Base-by-base conservation (phyloP, 2,888 invertebrate species). In the Spodoptera littoralis region DNA sequence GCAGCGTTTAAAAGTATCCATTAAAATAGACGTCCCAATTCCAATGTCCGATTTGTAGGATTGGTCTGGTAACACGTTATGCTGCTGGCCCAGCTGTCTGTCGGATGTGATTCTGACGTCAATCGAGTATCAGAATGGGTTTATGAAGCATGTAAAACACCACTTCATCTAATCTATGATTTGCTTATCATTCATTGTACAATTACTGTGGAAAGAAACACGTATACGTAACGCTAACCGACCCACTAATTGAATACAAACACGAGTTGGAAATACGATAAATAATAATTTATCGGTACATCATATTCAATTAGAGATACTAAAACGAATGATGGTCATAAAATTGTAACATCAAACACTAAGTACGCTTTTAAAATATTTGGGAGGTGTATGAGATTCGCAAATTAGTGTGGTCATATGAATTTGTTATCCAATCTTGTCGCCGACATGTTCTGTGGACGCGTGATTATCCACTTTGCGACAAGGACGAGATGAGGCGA, bases 401-500 rank as follows among this genome's bases (percentile, higher is more conserved):
- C 79, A 80, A 90, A 92, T 90, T 84, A 86, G 88, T 87, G 87
- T 86, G 84, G 82, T 88, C 75, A 82, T 88, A 86, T 85, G 83
- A 86, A 89, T 90, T 87, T 88, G 87, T 89, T 89, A 88, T 89
- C 82, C 92, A 92, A 91, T 91, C 88, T 18, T 88, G 82, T 82
- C 75, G 81, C 82, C 80, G 86, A 83, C 88, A 84, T 83, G 84
- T 86, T 85, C 85, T 81, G 85, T 73, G 77, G 83, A 76, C 61
- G 83, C 92, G 93, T 93, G 94, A 93, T 94, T 92, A 93, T 92
- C 89, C 92, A 94, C 89, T 94, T 93, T 89, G 83, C 81, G 62
- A 71, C 92, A 88, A 93, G 92, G 93, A 89, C 91, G 83, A 74
- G 80, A 74, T 70, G 77, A 70, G 49, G 50, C 80, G 74, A 77